These are phyloP conservation scores for Pogonognathellus flavescens DNA, from an alignment of 1,140 invertebrate genomes.

Conservation along the genomic window DNA sequence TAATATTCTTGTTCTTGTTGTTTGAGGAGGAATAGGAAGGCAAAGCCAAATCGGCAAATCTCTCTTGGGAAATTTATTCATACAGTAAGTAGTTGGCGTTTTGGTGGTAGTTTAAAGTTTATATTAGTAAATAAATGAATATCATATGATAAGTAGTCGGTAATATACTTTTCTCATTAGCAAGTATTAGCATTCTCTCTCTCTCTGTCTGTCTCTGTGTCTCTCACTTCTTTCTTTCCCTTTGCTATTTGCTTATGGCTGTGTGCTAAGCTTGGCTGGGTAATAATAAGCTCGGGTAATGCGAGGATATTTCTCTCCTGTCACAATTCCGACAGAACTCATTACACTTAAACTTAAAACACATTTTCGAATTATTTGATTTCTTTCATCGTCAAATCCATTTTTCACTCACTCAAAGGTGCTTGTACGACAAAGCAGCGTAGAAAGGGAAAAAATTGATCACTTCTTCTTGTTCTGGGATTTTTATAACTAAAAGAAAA, in stretches of 20 bases:
- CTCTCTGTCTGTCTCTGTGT: not conserved
- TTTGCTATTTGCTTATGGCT: not conserved
- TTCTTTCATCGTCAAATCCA: slow-evolving; percentile 42
- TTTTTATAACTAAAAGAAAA: too few relatives aligned
- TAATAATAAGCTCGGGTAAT: not conserved
- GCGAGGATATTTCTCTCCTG: slow-evolving; percentile 27
- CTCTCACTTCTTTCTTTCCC: not conserved
- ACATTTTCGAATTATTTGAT: slow-evolving; percentile 48
- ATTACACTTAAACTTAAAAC: slow-evolving; percentile 50
- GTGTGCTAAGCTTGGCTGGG: too few relatives aligned
- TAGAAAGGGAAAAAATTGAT: too few relatives aligned
- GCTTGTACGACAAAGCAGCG: too few relatives aligned
- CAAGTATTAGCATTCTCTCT: slow-evolving; percentile 23
- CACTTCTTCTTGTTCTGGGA: too few relatives aligned
- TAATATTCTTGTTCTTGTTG: too few relatives aligned
- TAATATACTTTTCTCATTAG: slow-evolving; percentile 46
- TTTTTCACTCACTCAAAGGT: not conserved
- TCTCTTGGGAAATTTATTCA: slow-evolving; percentile 49
- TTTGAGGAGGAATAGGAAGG: not conserved
- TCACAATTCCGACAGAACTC: slow-evolving; percentile 42
- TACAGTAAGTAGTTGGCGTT: not conserved
- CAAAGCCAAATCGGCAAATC: slow-evolving; percentile 22
- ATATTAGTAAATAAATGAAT: not conserved
- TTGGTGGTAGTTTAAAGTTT: not conserved
- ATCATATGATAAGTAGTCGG: slow-evolving; percentile 10